Percentiles rank a stretch among this genome's conserved stretches.
Conservation (phyloP, 2,888 invertebrate species). For the Nephrotoma flavescens region DNA sequence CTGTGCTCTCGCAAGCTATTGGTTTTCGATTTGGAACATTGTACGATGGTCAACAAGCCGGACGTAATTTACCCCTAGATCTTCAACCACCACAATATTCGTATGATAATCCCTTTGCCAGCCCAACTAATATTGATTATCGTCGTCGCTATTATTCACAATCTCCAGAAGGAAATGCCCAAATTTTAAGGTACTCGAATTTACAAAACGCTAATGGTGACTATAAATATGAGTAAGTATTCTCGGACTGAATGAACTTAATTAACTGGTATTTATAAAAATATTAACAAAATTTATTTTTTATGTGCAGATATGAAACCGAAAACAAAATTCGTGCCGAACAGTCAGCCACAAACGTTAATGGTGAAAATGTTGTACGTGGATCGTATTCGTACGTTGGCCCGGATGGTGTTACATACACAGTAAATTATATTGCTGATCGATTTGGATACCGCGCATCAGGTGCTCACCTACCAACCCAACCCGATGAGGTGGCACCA, state of each 20-base stretch:
- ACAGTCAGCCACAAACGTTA: conserved; percentile 5
- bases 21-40: background rate
- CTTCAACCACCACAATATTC: background rate
- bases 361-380: conserved; percentile 5
- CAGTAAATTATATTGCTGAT: conserved; percentile 9
- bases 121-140: background rate
- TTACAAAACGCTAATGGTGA: conserved; percentile 6
- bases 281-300: background rate
- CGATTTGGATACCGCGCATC: conserved; percentile 9
- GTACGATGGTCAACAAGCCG: background rate
- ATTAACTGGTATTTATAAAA: background rate
- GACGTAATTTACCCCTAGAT: background rate
- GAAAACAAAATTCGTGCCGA: conserved; percentile 10
- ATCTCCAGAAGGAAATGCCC: conserved; percentile 12
- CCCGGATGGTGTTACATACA: conserved; percentile 9
- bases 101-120: background rate
- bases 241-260: background rate
- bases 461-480: conserved; percentile 9
- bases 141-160: background rate
- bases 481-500: conserved; percentile 5
- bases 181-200: conserved; percentile 5
- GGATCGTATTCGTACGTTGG: conserved; percentile 12
- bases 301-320: conserved; percentile 10
- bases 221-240: conserved; percentile 8
- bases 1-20: background rate